A percentile compares a stretch with the other conserved stretches of the same genome.
phyloP scores from a whole-genome alignment of 2,113 vertebrate species.

The Phaethon lepturus region DNA sequence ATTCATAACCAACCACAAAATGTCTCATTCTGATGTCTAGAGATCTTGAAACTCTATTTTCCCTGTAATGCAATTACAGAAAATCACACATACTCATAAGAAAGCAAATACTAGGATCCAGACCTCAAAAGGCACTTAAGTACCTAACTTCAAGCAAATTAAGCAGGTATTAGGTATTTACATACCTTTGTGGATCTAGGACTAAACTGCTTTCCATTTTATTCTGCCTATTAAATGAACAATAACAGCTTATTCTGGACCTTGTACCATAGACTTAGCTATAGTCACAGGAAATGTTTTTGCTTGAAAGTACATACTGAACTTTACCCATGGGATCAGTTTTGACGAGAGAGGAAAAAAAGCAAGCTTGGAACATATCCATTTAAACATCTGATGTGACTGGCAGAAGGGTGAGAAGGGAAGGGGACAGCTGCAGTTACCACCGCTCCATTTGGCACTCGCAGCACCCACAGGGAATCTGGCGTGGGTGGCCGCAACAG shows the following conservation, averaged over 20 bases:
- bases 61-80: conserved; percentile 8
- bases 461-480: not conserved
- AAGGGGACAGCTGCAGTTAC: not conserved
- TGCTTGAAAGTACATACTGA: not conserved
- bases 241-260: not conserved
- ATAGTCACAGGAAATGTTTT: not conserved
- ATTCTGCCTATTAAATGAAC: not conserved
- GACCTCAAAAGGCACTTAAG: not conserved
- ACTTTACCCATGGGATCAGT: not conserved
- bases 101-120: not conserved
- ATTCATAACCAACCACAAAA: conserved; percentile 16
- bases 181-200: not conserved
- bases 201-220: not conserved
- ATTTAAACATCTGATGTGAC: not conserved
- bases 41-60: conserved; percentile 19
- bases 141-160: conserved; percentile 19
- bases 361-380: not conserved
- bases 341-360: not conserved
- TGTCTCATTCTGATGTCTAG: not conserved
- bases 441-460: not conserved
- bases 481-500: not conserved
- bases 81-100: conserved; percentile 23
- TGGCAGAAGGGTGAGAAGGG: not conserved
- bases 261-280: not conserved
- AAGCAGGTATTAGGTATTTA: not conserved